Evolutionary conservation across 2,888 invertebrate genomes (phyloP).

Genomic region (Drosophila silvestris): DNA sequence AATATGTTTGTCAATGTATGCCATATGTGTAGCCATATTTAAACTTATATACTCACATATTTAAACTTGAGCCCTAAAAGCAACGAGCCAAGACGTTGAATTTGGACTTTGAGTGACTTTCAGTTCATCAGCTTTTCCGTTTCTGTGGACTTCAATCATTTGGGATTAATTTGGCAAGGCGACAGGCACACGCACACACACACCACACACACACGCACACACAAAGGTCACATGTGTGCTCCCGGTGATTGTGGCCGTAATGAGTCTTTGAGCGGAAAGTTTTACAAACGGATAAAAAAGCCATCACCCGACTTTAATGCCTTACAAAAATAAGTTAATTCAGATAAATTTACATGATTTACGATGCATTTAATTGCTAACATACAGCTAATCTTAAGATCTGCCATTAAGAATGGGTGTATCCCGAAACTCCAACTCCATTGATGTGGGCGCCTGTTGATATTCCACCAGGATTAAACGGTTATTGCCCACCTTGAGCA

Average conservation of each 20-base stretch:
- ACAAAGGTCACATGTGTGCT: conserved; percentile 68
- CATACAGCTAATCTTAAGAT: conserved; percentile 27
- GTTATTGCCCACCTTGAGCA: conserved; percentile 87
- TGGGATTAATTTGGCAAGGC: conserved; percentile 74
- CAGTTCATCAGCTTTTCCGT: conserved; percentile 53
- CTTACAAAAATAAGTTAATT: conserved; percentile 55
- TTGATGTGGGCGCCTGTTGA: conserved; percentile 84
- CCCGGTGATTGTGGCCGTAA: conserved; percentile 35
- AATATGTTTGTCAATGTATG: not conserved
- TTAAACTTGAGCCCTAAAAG: conserved; percentile 39
- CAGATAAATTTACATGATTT: conserved; percentile 54
- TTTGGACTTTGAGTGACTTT: conserved; percentile 50
- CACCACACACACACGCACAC: not conserved
- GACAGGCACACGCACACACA: conserved; percentile 7
- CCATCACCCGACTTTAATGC: conserved; percentile 61
- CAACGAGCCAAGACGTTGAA: conserved; percentile 56
- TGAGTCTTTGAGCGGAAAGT: conserved; percentile 58
- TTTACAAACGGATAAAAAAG: conserved; percentile 49
- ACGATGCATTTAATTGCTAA: conserved; percentile 22
- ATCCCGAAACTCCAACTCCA: conserved; percentile 83
- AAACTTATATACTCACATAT: conserved; percentile 26
- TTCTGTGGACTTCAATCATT: conserved; percentile 73
- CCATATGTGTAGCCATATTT: not conserved
- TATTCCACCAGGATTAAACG: conserved; percentile 88
- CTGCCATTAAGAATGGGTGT: conserved; percentile 83